phyloP scores from a whole-genome alignment of 1,140 invertebrate species.

The Drosophila obscura region DNA sequence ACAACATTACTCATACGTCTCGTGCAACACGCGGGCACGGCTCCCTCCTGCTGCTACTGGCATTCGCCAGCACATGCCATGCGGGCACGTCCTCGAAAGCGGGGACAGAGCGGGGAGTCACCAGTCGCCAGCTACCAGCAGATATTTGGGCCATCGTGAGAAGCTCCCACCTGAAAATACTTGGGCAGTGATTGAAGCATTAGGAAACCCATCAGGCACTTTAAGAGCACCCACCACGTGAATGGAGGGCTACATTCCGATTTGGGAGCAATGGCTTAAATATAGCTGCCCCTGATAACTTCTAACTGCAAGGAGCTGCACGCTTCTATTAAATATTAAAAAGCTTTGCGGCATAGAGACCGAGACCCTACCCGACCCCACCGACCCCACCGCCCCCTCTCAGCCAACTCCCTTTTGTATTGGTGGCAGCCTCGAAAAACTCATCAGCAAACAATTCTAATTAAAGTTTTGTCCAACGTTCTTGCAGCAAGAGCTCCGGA shows the following conservation, averaged over 20 bases:
- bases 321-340: background rate
- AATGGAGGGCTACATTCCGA: background rate
- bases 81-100: conserved; percentile 42
- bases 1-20: conserved; percentile 80
- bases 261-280: too few species aligned
- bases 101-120: conserved; percentile 1
- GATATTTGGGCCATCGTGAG: background rate
- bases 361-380: background rate
- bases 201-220: conserved; percentile 29
- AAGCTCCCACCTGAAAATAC: conserved; percentile 16
- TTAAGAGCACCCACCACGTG: background rate
- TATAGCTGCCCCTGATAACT: background rate
- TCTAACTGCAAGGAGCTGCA: background rate
- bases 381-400: background rate
- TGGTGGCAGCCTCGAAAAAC: conserved; percentile 33
- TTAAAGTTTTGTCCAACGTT: conserved; percentile 52
- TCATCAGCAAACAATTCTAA: conserved; percentile 63
- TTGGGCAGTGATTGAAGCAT: conserved; percentile 54
- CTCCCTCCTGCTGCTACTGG: conserved; percentile 18
- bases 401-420: background rate
- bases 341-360: too few species aligned
- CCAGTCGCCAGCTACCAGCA: background rate
- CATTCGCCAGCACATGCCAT: conserved; percentile 38
- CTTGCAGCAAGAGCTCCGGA: conserved; percentile 68
- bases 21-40: conserved; percentile 50